These are phyloP conservation scores for Eunapius fragilis DNA, from an alignment of 37 sponge, comb jelly and placozoan species.

Conservation along the genomic window DNA sequence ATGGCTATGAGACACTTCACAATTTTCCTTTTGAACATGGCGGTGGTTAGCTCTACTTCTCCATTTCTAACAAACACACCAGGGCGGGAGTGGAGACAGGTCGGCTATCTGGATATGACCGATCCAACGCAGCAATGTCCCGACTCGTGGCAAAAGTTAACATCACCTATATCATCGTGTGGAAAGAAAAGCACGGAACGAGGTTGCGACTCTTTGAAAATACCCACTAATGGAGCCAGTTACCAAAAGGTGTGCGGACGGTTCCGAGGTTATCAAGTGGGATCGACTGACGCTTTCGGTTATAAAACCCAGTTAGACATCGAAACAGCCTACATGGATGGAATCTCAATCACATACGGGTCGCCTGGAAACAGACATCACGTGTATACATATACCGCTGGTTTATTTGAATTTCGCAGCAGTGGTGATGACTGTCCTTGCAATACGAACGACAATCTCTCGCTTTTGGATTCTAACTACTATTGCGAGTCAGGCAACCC, in stretches of 20 bases:
- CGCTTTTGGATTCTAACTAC: neutral
- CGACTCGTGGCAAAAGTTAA: neutral
- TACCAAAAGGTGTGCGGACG: no score
- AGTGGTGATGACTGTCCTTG: neutral
- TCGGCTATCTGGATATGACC: conserved; percentile 37
- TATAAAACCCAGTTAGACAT: no score
- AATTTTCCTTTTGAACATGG: no score
- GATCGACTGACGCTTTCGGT: no score
- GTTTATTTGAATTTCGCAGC: neutral
- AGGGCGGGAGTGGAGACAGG: conserved; percentile 27
- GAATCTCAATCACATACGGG: no score
- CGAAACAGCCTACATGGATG: no score
- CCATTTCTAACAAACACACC: no score
- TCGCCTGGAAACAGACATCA: no score
- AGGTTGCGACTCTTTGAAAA: no score
- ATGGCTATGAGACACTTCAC: no score
- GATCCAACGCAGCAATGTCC: conserved; percentile 26
- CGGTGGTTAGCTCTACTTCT: no score
- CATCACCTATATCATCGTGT: conserved; percentile 24
- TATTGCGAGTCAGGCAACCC: conserved; percentile 14
- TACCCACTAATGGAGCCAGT: neutral
- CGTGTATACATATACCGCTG: neutral
- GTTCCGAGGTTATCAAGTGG: no score
- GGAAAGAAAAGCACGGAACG: neutral
- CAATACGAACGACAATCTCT: neutral